A percentile compares a stretch with the other conserved stretches of the same genome.
phyloP scores from a whole-genome alignment of 1,140 invertebrate species.

The Grapholita molesta region DNA sequence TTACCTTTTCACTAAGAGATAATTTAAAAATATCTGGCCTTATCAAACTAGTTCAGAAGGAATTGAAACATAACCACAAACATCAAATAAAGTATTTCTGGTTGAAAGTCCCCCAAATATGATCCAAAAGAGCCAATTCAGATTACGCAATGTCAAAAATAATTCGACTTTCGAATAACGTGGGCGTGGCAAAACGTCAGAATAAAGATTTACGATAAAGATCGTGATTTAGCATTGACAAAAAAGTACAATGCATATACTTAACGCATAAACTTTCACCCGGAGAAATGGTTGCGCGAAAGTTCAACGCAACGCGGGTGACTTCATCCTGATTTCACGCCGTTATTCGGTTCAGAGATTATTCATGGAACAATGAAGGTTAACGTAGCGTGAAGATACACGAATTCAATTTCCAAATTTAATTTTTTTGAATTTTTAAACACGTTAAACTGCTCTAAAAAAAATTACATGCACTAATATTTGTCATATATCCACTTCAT shows the following conservation, averaged over 20 bases:
- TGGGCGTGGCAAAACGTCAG: slow-evolving; percentile 55
- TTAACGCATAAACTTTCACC: slow-evolving; percentile 58
- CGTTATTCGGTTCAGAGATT: slow-evolving; percentile 8
- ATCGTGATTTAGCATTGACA: slow-evolving; percentile 61
- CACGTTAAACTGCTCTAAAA: no score
- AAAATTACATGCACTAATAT: no score
- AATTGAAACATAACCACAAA: not conserved
- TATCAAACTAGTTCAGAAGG: no score
- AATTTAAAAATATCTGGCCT: no score
- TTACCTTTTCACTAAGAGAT: no score
- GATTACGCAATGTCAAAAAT: slow-evolving; percentile 29
- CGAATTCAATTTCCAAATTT: not conserved
- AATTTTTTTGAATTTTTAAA: not conserved
- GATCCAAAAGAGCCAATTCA: slow-evolving; percentile 29
- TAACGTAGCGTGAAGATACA: not conserved
- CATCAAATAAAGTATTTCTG: not conserved
- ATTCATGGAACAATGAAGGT: slow-evolving; percentile 13
- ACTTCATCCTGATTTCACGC: slow-evolving; percentile 45
- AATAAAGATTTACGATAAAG: slow-evolving; percentile 63
- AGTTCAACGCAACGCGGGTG: slow-evolving; percentile 42
- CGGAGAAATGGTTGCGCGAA: slow-evolving; percentile 57
- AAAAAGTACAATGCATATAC: slow-evolving; percentile 63
- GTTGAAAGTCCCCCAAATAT: slow-evolving; percentile 6
- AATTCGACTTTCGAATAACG: slow-evolving; percentile 19
- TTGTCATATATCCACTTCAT: no score